These are phyloP conservation scores for Plebejus melissa DNA, from an alignment of 2,888 invertebrate species.

Conservation along the genomic window DNA sequence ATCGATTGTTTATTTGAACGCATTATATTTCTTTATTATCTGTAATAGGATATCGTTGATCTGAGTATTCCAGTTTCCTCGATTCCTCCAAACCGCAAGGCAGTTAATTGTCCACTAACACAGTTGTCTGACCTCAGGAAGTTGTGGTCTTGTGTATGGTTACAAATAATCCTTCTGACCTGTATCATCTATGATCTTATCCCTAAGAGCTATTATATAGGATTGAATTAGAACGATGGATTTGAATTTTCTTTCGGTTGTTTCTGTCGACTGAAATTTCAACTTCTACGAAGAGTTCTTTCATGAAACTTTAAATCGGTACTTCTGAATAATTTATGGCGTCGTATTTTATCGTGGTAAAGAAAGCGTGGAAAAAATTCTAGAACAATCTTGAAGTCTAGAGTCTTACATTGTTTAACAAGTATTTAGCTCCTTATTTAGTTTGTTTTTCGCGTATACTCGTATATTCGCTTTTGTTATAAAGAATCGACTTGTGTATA, in stretches of 20 bases:
- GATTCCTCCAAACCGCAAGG: constrained; percentile 11
- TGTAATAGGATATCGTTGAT: not conserved
- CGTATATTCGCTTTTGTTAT: not conserved
- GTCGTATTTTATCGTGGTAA: not conserved
- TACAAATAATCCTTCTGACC: constrained; percentile 2
- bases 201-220: not conserved
- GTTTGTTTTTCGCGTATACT: not conserved
- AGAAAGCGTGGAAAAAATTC: not conserved
- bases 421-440: not conserved
- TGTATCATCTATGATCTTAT: not conserved
- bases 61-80: not conserved
- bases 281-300: not conserved
- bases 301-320: not conserved
- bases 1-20: not conserved
- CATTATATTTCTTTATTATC: not conserved
- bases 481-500: not conserved
- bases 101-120: constrained; percentile 13
- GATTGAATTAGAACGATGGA: not conserved
- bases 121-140: constrained; percentile 16
- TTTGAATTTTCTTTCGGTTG: not conserved
- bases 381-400: not conserved
- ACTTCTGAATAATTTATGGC: not conserved
- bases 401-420: not conserved
- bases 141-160: not conserved
- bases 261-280: not conserved